Evolutionary conservation across 2,797 vertebrate species (phyloP).

Genomic region (Amphiprion clarkii): DNA sequence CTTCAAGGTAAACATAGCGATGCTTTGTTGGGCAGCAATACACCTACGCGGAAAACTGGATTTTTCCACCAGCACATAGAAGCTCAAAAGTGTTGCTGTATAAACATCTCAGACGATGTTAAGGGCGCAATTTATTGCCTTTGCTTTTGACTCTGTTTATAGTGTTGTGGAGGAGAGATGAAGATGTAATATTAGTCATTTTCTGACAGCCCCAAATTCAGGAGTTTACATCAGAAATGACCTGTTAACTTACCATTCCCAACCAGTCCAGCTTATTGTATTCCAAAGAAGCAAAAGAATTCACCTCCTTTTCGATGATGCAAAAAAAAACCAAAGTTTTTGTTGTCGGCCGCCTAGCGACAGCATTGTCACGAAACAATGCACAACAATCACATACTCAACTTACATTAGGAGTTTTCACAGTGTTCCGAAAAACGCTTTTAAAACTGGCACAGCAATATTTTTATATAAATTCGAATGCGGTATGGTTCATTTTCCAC

Average conservation of each 20-base stretch:
- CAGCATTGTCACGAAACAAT: too few species aligned
- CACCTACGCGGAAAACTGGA: too few species aligned
- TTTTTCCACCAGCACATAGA: not conserved
- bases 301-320: not conserved
- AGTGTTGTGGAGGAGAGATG: not conserved
- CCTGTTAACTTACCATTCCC: too few species aligned
- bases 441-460: not conserved
- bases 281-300: too few species aligned
- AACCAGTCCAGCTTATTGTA: too few species aligned
- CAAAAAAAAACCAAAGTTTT: not conserved
- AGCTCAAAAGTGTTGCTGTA: not conserved
- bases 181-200: not conserved
- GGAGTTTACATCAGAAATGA: too few species aligned
- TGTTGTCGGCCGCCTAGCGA: not conserved
- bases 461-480: not conserved
- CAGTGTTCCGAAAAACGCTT: not conserved
- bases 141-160: not conserved
- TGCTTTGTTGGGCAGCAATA: too few species aligned
- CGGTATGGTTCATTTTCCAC: not conserved
- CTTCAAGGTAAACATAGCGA: too few species aligned
- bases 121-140: not conserved
- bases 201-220: too few species aligned
- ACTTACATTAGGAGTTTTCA: not conserved
- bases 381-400: too few species aligned
- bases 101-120: not conserved